phyloP scores from a whole-genome alignment of 1,140 invertebrate genomes.

The Caenorhabditis latens region DNA sequence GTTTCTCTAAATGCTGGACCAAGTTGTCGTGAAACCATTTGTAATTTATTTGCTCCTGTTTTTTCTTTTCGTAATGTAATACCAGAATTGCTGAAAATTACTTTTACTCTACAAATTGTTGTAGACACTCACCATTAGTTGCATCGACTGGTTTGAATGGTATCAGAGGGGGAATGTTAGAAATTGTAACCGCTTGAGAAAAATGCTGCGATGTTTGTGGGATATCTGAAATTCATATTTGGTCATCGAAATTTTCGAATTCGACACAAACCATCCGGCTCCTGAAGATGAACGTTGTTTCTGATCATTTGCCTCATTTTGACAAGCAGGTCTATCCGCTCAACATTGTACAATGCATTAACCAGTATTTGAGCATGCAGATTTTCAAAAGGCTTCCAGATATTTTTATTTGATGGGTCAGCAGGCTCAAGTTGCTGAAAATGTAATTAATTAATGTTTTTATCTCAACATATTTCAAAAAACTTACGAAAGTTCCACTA shows the following conservation, averaged over 20 bases:
- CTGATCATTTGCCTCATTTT: not conserved
- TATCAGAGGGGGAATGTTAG: not conserved
- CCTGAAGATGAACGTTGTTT: not conserved
- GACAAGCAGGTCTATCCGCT: not conserved
- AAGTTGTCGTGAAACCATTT: constrained; percentile 21
- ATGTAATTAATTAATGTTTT: not conserved
- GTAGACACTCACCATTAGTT: constrained; percentile 77
- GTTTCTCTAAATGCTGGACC: not conserved
- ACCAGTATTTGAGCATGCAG: constrained; percentile 8
- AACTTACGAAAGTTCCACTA: not conserved
- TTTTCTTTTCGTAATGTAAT: constrained; percentile 12
- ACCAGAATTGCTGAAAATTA: constrained; percentile 30
- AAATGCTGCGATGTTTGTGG: no score
- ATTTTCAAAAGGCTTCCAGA: constrained; percentile 8
- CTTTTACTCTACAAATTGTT: not conserved
- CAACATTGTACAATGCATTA: not conserved
- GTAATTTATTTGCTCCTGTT: constrained; percentile 21
- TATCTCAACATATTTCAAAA: not conserved
- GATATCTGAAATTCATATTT: no score
- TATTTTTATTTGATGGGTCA: not conserved
- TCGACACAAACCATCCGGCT: not conserved
- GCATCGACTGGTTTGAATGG: not conserved
- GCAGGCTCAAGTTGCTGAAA: not conserved
- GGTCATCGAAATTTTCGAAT: no score
- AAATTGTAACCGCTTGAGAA: no score